phyloP scores from a whole-genome alignment of 2,797 vertebrate genomes.

The Falco peregrinus region DNA sequence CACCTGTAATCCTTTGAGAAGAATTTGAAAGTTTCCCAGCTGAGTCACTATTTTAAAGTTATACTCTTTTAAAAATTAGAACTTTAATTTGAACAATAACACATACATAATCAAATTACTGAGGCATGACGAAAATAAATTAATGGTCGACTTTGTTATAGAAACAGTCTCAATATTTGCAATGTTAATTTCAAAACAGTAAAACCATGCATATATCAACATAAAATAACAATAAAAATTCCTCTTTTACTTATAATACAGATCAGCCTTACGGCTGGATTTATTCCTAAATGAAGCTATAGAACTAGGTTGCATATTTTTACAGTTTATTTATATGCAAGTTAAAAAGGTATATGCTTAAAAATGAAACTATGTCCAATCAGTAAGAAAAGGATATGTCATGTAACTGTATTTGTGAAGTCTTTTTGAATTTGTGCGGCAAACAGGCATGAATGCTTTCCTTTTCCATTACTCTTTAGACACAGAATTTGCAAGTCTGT shows the following conservation, averaged over 20 bases:
- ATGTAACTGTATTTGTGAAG: background rate
- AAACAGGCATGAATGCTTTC: background rate
- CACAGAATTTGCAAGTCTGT: background rate
- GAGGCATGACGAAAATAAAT: slow-evolving; percentile 42
- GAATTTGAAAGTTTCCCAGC: slow-evolving; percentile 7
- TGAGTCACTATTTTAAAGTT: slow-evolving; percentile 26
- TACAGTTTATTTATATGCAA: background rate
- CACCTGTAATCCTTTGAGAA: background rate
- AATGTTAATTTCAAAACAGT: slow-evolving; percentile 30
- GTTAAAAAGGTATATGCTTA: slow-evolving; percentile 1
- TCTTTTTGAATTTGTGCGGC: background rate
- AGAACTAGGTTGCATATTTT: background rate
- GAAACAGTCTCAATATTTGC: slow-evolving; percentile 33
- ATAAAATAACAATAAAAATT: background rate
- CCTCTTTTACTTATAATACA: slow-evolving; percentile 7
- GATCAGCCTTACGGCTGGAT: background rate
- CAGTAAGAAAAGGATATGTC: background rate
- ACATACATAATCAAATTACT: slow-evolving; percentile 38
- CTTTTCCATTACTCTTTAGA: background rate
- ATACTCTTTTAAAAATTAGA: slow-evolving; percentile 2
- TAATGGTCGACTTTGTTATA: slow-evolving; percentile 22
- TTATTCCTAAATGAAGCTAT: background rate
- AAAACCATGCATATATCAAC: slow-evolving; percentile 22
- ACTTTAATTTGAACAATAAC: slow-evolving; percentile 53
- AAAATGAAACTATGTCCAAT: background rate